Percentiles rank a stretch among this genome's conserved stretches.
Evolutionary conservation across 2,113 vertebrate species (phyloP).

Genomic region (Rhinoptilus africanus): DNA sequence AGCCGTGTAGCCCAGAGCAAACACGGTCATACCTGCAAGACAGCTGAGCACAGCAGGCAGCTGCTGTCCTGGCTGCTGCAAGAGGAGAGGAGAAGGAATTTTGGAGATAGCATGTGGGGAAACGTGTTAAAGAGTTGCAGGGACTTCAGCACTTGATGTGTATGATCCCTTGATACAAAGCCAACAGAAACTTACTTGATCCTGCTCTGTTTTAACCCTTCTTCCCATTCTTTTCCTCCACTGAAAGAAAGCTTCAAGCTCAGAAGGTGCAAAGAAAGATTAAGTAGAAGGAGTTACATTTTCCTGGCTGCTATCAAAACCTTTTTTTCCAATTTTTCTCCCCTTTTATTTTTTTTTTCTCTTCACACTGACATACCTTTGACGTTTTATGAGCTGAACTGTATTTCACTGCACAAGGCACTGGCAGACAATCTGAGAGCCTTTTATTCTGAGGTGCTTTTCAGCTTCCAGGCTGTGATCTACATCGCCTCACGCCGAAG

Average conservation of each 20-base stretch:
- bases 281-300: constrained; percentile 10
- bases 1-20: background rate
- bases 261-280: background rate
- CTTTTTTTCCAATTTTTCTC: background rate
- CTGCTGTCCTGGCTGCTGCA: background rate
- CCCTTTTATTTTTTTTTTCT: background rate
- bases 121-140: constrained; percentile 2
- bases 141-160: background rate
- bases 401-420: background rate
- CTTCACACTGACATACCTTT: background rate
- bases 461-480: constrained; percentile 38
- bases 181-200: background rate
- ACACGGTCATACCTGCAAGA: background rate
- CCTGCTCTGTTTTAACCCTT: background rate
- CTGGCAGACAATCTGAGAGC: constrained; percentile 32
- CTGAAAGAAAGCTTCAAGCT: background rate
- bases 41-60: background rate
- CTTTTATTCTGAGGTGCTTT: background rate
- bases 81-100: background rate
- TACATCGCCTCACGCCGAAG: background rate
- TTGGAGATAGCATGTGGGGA: background rate
- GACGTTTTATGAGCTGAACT: constrained; percentile 26
- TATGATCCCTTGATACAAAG: background rate
- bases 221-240: background rate
- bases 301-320: constrained; percentile 27